Conservation (phyloP, 2,113 vertebrate genomes). For the Sorex fumeus region DNA sequence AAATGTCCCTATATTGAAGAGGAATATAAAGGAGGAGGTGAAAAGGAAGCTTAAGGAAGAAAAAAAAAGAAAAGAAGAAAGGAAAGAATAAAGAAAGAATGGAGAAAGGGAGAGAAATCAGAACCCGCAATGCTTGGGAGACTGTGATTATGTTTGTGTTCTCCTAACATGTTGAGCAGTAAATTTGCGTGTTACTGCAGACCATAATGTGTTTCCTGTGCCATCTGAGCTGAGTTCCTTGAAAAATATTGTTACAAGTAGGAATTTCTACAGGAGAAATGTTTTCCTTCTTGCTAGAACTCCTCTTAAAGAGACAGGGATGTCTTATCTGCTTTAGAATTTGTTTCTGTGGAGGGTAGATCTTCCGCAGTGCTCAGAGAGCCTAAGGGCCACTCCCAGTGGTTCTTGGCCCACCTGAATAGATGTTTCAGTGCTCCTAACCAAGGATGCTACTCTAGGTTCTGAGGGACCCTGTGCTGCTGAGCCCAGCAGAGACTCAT, state of each 20-base stretch:
- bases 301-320: constrained; percentile 35
- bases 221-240: constrained; percentile 62
- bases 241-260: constrained; percentile 68
- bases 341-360: too few species aligned
- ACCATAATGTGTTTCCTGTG: constrained; percentile 44
- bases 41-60: neutral
- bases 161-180: constrained; percentile 33
- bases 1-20: neutral
- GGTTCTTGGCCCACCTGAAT: too few species aligned
- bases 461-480: too few species aligned
- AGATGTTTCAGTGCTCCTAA: too few species aligned
- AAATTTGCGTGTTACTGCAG: constrained; percentile 8
- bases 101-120: constrained; percentile 1
- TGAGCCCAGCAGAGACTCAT: too few species aligned
- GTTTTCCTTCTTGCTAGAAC: constrained; percentile 17
- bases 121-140: neutral
- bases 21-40: neutral
- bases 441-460: too few species aligned
- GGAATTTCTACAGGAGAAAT: constrained; percentile 40
- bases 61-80: neutral
- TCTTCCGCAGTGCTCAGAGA: too few species aligned
- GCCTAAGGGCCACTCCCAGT: too few species aligned
- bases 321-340: neutral
- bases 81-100: neutral
- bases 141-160: constrained; percentile 43